These are phyloP conservation scores for Cacoxenus indagator DNA, from an alignment of 2,888 invertebrate genomes.

Conservation along the genomic window DNA sequence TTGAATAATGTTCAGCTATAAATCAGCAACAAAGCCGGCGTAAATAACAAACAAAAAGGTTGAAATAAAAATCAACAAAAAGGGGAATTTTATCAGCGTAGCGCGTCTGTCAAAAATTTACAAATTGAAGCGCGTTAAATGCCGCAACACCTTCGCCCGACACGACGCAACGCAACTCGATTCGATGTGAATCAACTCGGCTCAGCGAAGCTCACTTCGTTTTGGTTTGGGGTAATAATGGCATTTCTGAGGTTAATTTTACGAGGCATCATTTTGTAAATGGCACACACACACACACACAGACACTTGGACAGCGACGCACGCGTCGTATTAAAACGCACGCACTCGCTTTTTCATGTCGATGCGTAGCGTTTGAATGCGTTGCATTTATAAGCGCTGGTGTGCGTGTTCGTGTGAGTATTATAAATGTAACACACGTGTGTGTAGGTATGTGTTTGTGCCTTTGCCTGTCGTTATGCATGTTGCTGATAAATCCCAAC, in stretches of 20 bases:
- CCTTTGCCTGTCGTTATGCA: not conserved
- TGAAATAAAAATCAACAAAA: conserved; percentile 53
- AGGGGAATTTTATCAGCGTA: conserved; percentile 67
- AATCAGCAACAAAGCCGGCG: conserved; percentile 33
- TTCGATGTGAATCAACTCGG: not conserved
- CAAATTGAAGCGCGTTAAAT: conserved; percentile 58
- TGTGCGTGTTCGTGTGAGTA: not conserved
- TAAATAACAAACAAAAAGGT: not conserved
- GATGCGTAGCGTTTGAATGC: not conserved
- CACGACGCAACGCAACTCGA: not conserved
- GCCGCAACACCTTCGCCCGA: conserved; percentile 45
- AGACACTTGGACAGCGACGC: conserved; percentile 25
- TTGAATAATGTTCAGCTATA: conserved; percentile 51
- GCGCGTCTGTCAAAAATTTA: conserved; percentile 65
- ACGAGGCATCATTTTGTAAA: conserved; percentile 64
- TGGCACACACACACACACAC: conserved; percentile 36
- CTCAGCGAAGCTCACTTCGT: not conserved
- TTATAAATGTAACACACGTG: conserved; percentile 15
- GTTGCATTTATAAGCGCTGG: not conserved
- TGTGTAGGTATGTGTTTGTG: not conserved
- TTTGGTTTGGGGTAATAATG: conserved; percentile 11
- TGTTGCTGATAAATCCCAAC: conserved; percentile 44
- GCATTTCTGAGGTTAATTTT: conserved; percentile 50
- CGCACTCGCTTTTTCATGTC: conserved; percentile 10
- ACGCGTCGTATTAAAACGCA: conserved; percentile 50